Evolutionary conservation across 2,888 invertebrate genomes (phyloP).

Genomic region (Dilophus febrilis): DNA sequence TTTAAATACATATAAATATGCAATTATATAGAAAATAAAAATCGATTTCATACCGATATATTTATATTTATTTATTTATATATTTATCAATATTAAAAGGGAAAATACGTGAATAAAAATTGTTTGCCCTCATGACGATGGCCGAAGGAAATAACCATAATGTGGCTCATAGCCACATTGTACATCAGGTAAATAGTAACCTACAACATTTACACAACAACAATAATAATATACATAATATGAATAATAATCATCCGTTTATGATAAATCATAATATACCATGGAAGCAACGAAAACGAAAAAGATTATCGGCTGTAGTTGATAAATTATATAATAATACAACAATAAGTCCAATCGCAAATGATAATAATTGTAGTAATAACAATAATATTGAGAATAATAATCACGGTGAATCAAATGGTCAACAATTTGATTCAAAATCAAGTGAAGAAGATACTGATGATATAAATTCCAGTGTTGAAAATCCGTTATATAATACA

Average conservation of each 20-base stretch:
- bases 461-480: conserved; percentile 13
- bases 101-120: no score
- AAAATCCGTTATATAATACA: conserved; percentile 15
- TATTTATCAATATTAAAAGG: no score
- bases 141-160: conserved; percentile 45
- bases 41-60: no score
- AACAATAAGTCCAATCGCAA: conserved; percentile 27
- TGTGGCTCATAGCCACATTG: conserved; percentile 33
- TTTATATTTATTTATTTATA: no score
- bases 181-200: no score
- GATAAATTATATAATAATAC: conserved; percentile 50
- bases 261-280: conserved; percentile 45
- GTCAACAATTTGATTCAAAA: not conserved
- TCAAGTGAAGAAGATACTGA: conserved; percentile 16
- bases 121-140: conserved; percentile 42
- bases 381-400: conserved; percentile 4
- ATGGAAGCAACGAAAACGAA: conserved; percentile 54
- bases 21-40: no score
- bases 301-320: conserved; percentile 61
- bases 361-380: conserved; percentile 21
- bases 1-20: no score
- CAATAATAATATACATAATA: conserved; percentile 11
- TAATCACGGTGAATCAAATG: conserved; percentile 6
- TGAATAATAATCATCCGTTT: conserved; percentile 41
- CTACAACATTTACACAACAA: no score